Base-by-base conservation (phyloP, 1,140 invertebrate species). In the Spodoptera frugiperda region DNA sequence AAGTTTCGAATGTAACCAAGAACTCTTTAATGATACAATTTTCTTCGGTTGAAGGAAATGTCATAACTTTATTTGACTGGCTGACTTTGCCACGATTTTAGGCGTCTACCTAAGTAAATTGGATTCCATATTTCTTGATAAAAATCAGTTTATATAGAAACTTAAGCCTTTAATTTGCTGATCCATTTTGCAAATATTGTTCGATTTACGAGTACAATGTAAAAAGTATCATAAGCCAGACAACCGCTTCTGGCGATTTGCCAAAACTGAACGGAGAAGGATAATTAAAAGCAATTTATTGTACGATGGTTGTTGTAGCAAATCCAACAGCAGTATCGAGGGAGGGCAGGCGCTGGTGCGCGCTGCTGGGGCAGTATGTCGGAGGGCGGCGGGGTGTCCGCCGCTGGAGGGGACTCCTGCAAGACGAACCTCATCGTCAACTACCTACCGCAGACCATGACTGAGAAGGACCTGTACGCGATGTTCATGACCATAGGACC, bases 391-490 rank as follows among this genome's bases (percentile, higher is more conserved):
- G 92, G 90, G 1, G 84, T 89, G 39, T 90, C 87, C 2, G 87
- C 87, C 10, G 91, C 89, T 1, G 87, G 88, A 4, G 90, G 90
- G 2, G 92, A 93, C 83, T 79, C 82, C 11, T 83, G 84, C 54
- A 92, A 63, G 88, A 97, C 98, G 11, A 99, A 99, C 94, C 95
- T 99, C 76, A 99, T 99, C 78, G 97, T 99, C 82, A 99, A 99
- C 94, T 99, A 99, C 91, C 95, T 99, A 78, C 98, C 98, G 11
- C 98, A 99, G 92, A 97, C 96, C 80, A 97, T 99, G 94, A 97
- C 97, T 1, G 98, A 99, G 89, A 97, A 98, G 84, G 98, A 99
- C 84, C 95, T 99, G 44, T 97, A 97, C 88, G 96, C 96, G 71
- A 96, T 99, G 92, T 99, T 99, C 89, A 96, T 97, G 71, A 97